A percentile compares a stretch with the other conserved stretches of the same genome.
Evolutionary conservation across 2,888 invertebrate genomes (phyloP).

Genomic region (Stenolophus ochropezus): DNA sequence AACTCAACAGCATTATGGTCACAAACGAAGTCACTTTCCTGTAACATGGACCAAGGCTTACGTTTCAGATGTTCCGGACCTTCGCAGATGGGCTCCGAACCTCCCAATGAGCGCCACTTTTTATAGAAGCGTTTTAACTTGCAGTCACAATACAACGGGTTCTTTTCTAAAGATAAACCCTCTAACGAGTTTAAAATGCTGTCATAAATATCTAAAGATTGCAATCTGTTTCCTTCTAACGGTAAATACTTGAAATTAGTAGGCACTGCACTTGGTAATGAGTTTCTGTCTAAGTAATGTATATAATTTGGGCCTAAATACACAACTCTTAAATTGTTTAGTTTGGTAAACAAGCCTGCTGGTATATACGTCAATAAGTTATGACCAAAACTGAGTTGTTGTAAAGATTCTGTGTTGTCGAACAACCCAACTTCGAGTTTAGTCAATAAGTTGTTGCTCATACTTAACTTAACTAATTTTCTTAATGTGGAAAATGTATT

Average conservation of each 20-base stretch:
- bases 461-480: not conserved
- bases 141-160: not conserved
- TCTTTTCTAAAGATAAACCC: not conserved
- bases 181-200: not conserved
- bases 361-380: not conserved
- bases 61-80: not conserved
- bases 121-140: not conserved
- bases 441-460: not conserved
- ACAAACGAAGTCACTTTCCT: not conserved
- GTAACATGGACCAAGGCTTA: not conserved
- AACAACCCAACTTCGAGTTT: not conserved
- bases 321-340: not conserved
- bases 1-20: not conserved
- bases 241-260: not conserved
- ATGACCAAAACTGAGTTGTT: not conserved
- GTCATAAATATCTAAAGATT: not conserved
- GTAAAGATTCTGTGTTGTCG: not conserved
- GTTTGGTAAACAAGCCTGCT: not conserved
- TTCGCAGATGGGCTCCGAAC: not conserved
- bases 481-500: not conserved
- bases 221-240: not conserved
- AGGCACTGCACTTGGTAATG: not conserved
- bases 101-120: not conserved
- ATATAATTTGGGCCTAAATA: not conserved
- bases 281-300: not conserved